Evolutionary conservation across 37 sponge, comb jelly and placozoan species (phyloP).

Genomic region (Aphrocallistes beatrix): DNA sequence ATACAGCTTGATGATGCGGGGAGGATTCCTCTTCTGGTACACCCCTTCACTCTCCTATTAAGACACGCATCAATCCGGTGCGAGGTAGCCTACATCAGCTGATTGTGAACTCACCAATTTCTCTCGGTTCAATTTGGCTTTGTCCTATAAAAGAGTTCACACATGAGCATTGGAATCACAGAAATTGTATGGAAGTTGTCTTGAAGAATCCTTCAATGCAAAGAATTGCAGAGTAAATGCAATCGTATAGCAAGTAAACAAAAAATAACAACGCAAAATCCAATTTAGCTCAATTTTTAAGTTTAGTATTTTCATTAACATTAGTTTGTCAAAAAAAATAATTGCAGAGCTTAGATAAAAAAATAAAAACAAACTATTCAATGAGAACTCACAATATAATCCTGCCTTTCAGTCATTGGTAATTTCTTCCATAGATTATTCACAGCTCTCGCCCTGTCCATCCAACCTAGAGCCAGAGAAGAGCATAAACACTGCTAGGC

Average conservation of each 20-base stretch:
- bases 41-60: not conserved
- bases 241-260: no score
- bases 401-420: not conserved
- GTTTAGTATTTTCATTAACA: no score
- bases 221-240: no score
- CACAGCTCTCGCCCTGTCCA: constrained; percentile 5
- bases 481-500: no score
- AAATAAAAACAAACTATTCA: no score
- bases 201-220: no score
- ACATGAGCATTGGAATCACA: no score
- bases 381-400: constrained; percentile 17
- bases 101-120: not conserved
- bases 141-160: not conserved
- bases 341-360: no score
- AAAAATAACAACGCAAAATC: no score
- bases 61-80: not conserved
- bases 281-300: no score
- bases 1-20: constrained; percentile 3
- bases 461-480: constrained; percentile 5
- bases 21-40: constrained; percentile 1
- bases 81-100: not conserved
- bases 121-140: constrained; percentile 7
- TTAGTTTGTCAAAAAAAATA: no score
- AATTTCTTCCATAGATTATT: not conserved
- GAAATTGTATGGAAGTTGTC: no score